Percentiles rank a stretch among this genome's conserved stretches.
These are phyloP conservation scores for Acanthaster planci DNA, from an alignment of 35 echinoderm and acorn worm genomes.

Conservation along the genomic window DNA sequence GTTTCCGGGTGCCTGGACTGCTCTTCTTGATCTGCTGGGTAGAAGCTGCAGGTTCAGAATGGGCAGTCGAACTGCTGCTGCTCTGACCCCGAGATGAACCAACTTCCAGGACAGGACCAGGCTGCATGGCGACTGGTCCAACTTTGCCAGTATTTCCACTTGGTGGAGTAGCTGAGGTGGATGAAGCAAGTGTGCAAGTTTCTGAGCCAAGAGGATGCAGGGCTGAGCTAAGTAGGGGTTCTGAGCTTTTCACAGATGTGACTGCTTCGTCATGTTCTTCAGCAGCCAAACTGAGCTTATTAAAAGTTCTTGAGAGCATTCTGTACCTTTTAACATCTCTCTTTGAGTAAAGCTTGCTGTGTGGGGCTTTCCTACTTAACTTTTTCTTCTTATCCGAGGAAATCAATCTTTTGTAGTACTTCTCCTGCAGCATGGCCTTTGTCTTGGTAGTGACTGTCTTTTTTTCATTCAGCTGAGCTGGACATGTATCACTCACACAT, in stretches of 20 bases:
- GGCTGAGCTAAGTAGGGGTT: no score
- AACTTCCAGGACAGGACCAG: no score
- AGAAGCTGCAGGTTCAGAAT: background rate
- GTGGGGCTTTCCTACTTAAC: background rate
- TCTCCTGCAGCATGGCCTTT: conserved; percentile 15
- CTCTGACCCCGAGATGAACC: background rate
- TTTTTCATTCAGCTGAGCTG: background rate
- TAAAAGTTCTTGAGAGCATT: conserved; percentile 12
- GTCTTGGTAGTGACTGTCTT: background rate
- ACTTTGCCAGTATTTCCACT: no score
- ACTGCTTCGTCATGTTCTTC: background rate
- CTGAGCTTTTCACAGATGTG: no score
- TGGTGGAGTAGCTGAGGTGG: no score
- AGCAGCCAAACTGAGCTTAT: background rate
- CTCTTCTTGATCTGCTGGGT: conserved; percentile 1
- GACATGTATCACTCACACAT: background rate
- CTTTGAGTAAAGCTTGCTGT: background rate
- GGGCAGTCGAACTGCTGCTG: background rate
- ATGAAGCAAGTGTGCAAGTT: no score
- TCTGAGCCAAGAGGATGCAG: no score
- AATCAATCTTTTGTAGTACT: background rate
- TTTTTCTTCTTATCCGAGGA: background rate
- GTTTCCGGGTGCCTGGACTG: conserved; percentile 1
- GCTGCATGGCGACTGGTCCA: background rate
- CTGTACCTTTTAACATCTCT: conserved; percentile 4